phyloP scores from a whole-genome alignment of 2,797 vertebrate genomes.

The Protonibea diacanthus region DNA sequence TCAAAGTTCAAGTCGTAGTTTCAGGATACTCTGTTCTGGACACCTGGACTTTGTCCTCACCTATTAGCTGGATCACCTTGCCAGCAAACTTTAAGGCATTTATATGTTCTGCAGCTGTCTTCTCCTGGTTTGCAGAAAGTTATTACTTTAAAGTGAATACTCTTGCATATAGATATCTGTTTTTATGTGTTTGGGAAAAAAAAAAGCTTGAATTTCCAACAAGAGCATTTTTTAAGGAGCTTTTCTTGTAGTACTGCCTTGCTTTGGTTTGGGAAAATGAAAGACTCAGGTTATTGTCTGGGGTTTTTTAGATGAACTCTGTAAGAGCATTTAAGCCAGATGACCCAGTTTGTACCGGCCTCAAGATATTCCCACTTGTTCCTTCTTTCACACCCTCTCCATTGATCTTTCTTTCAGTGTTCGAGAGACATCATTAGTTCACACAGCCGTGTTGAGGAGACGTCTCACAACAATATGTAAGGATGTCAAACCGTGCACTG shows the following conservation, averaged over 20 bases:
- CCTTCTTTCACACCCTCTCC: not conserved
- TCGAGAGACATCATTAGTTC: constrained; percentile 1
- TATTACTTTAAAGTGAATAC: no score
- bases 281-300: not conserved
- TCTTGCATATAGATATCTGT: not conserved
- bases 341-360: constrained; percentile 35
- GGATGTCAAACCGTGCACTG: not conserved
- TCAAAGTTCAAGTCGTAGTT: constrained; percentile 28
- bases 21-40: constrained; percentile 10
- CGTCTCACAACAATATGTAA: constrained; percentile 1
- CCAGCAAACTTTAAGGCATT: not conserved
- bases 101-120: not conserved
- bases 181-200: not conserved
- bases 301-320: not conserved
- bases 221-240: not conserved
- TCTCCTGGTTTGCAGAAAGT: not conserved
- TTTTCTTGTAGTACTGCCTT: not conserved
- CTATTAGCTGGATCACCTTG: not conserved
- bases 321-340: not conserved
- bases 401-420: not conserved
- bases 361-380: constrained; percentile 2
- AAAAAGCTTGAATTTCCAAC: not conserved
- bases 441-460: not conserved
- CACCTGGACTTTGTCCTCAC: not conserved
- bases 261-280: not conserved